Evolutionary conservation across 2,888 invertebrate genomes (phyloP), one percentile per base, ranked within the genome.

Genomic region (Pandemis cinnamomeana): DNA sequence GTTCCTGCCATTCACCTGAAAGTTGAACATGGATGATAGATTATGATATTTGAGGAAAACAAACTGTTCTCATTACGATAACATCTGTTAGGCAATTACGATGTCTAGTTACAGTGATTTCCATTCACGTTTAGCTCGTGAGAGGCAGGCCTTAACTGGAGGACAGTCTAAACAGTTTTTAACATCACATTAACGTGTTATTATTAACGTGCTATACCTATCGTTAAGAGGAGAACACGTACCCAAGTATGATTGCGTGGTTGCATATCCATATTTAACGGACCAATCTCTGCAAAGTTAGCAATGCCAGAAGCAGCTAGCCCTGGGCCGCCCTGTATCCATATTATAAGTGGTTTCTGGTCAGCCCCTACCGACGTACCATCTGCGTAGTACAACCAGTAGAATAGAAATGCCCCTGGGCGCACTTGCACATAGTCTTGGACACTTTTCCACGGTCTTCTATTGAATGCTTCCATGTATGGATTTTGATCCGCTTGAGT

Each of bases 301-400:
- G 98, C 98, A 85, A 96, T 96, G 0, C 97, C 97, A n/a, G 96
- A 96, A 2, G 97, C 96, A 0, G 97, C 97, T n/a, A 96, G 95
- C 0, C 95, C 98, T 0, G 98, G 98, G 0, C 98, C 98, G 41
- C 98, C 98, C 95, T 98, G 97, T 27, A 98, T 94, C 98, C 98
- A 98, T 83, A 98, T 96, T 61, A 98, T 93, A 7, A 98, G 87
- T 0, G 98, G 98, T 72, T 93, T 92, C 42, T 93, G 92, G 11
- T 96, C 46, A 90, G 95, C 86, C 5, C 93, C 94, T 4, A 84
- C 77, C 0, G 95, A 95, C 67, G 95, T 94, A 0, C 96, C 95
- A 20, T 96, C 96, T 20, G 96, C 97, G 82, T 96, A 97, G 85
- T 97, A 98, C n/a, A 98, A 91, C 97, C 98, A 98, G 95, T 97